Conservation (phyloP, 2,113 vertebrate species). For the Vireo altiloquus region DNA sequence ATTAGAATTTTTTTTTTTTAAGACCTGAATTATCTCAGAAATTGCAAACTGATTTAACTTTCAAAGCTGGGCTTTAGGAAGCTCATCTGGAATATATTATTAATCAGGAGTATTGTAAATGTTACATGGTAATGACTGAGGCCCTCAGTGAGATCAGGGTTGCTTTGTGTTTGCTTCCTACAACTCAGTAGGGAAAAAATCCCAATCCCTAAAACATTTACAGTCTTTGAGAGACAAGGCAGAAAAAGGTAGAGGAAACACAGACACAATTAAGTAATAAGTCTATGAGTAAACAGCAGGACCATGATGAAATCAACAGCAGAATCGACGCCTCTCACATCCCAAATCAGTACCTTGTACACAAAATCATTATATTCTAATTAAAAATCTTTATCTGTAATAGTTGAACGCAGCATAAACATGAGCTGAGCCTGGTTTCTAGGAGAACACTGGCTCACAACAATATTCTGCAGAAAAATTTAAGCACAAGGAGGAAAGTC, state of each 20-base stretch:
- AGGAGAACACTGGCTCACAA: not conserved
- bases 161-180: not conserved
- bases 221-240: not conserved
- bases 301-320: not conserved
- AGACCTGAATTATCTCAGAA: not conserved
- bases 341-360: not conserved
- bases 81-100: not conserved
- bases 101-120: not conserved
- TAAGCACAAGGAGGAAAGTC: not conserved
- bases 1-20: not conserved
- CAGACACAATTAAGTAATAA: not conserved
- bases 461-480: not conserved
- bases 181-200: not conserved
- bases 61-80: not conserved
- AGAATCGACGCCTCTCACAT: not conserved
- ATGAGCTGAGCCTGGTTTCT: not conserved
- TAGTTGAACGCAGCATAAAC: not conserved
- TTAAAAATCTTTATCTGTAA: constrained; percentile 7
- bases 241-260: not conserved
- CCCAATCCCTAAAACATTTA: not conserved
- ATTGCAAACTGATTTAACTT: not conserved
- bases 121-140: not conserved
- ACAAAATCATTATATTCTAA: not conserved
- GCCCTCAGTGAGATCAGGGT: not conserved
- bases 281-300: not conserved